These are phyloP conservation scores for Nibea coibor DNA, from an alignment of 2,113 vertebrate genomes.

Conservation along the genomic window DNA sequence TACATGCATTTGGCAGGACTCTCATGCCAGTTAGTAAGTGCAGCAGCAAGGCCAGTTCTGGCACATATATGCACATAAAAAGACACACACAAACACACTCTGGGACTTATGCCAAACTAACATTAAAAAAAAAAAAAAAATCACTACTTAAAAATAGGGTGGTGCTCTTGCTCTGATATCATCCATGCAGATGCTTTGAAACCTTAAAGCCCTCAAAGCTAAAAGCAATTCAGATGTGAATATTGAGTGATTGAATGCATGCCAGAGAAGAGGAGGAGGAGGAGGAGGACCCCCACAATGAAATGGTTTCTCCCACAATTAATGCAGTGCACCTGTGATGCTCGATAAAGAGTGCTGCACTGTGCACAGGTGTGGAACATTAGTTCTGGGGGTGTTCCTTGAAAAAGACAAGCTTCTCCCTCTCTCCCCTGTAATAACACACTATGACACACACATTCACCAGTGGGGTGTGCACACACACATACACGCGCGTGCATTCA, in stretches of 20 bases:
- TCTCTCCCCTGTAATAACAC: slow-evolving; percentile 76
- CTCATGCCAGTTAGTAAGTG: slow-evolving; percentile 41
- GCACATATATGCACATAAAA: slow-evolving; percentile 29
- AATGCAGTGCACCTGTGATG: slow-evolving; percentile 88
- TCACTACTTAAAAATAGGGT: slow-evolving; percentile 73
- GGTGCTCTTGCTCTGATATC: slow-evolving; percentile 75
- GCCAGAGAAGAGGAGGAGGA: slow-evolving; percentile 75
- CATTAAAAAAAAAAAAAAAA: slow-evolving; percentile 66
- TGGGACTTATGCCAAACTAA: slow-evolving; percentile 74
- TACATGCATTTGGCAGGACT: slow-evolving; percentile 51
- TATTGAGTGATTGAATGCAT: slow-evolving; percentile 81
- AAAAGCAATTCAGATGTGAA: slow-evolving; percentile 83
- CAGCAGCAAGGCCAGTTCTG: slow-evolving; percentile 45
- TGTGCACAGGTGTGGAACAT: slow-evolving; percentile 90
- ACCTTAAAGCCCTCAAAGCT: slow-evolving; percentile 73
- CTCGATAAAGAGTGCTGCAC: slow-evolving; percentile 86
- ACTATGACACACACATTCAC: slow-evolving; percentile 67
- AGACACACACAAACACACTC: slow-evolving; percentile 24
- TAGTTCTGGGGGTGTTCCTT: slow-evolving; percentile 88
- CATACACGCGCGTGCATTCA: slow-evolving; percentile 9
- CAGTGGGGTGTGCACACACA: slow-evolving; percentile 19
- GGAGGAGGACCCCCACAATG: slow-evolving; percentile 57
- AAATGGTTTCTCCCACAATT: slow-evolving; percentile 88
- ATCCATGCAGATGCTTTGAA: slow-evolving; percentile 78
- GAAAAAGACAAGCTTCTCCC: slow-evolving; percentile 83